Evolutionary conservation across 2,113 vertebrate species (phyloP).

Genomic region (Eira barbara): DNA sequence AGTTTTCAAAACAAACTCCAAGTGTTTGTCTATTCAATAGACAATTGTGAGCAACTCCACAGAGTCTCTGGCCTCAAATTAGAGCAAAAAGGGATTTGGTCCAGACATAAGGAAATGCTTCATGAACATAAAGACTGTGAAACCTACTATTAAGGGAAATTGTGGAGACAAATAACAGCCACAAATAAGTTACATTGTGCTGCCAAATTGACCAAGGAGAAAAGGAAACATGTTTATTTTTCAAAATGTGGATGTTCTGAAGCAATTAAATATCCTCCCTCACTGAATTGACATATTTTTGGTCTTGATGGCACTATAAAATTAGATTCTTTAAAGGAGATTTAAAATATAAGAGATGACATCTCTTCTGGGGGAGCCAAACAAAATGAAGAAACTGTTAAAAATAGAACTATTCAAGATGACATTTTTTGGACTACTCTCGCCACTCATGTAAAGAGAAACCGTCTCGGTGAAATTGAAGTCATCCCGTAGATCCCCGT

Average conservation of each 20-base stretch:
- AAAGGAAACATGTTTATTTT: constrained; percentile 70
- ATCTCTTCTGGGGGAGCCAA: constrained; percentile 7
- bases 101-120: constrained; percentile 74
- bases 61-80: constrained; percentile 57
- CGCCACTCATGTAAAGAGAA: background rate
- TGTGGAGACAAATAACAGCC: constrained; percentile 69
- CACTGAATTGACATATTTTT: constrained; percentile 41
- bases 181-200: constrained; percentile 66
- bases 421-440: background rate
- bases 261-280: constrained; percentile 53
- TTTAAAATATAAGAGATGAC: constrained; percentile 23
- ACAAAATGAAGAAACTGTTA: constrained; percentile 27
- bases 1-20: constrained; percentile 55
- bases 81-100: constrained; percentile 65
- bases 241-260: constrained; percentile 58
- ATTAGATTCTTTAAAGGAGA: constrained; percentile 27
- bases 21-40: constrained; percentile 58
- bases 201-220: constrained; percentile 70
- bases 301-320: constrained; percentile 43
- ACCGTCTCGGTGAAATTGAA: background rate
- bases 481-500: background rate
- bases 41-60: constrained; percentile 44
- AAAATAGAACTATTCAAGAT: constrained; percentile 26
- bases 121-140: constrained; percentile 57
- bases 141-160: constrained; percentile 69